A percentile compares a stretch with the other conserved stretches of the same genome.
These are phyloP conservation scores for Myanophis thanlyinensis DNA, from an alignment of 2,113 vertebrate species.

Conservation along the genomic window DNA sequence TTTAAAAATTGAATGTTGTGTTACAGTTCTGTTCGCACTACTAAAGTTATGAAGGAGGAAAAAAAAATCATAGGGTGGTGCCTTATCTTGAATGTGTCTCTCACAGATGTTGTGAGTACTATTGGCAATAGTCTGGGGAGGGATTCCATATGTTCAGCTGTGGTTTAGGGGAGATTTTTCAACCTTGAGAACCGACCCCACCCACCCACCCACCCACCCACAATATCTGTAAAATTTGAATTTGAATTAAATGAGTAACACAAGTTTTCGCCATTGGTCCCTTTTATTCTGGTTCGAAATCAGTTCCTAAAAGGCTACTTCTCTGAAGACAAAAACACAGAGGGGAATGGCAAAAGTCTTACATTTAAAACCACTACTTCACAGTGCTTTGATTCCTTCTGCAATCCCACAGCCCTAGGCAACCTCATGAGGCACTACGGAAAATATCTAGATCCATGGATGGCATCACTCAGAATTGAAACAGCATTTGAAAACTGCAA, in stretches of 20 bases:
- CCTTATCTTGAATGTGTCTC: not conserved
- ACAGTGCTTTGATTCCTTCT: not conserved
- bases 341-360: not conserved
- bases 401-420: slow-evolving; percentile 10
- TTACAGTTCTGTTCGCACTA: not conserved
- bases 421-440: slow-evolving; percentile 11
- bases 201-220: not conserved
- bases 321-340: not conserved
- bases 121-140: not conserved
- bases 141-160: not conserved
- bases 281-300: not conserved
- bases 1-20: not conserved
- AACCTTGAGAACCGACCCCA: not conserved
- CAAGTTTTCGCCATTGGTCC: not conserved
- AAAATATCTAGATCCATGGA: slow-evolving; percentile 9
- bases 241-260: not conserved
- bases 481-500: slow-evolving; percentile 11
- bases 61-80: not conserved
- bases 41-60: too few relatives aligned
- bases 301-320: not conserved
- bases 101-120: not conserved
- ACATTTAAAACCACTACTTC: not conserved
- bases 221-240: not conserved
- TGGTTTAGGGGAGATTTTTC: not conserved
- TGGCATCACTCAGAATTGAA: slow-evolving; percentile 12